Evolutionary conservation across 2,888 invertebrate genomes (phyloP).

Genomic region (Mallateleia sp.): DNA sequence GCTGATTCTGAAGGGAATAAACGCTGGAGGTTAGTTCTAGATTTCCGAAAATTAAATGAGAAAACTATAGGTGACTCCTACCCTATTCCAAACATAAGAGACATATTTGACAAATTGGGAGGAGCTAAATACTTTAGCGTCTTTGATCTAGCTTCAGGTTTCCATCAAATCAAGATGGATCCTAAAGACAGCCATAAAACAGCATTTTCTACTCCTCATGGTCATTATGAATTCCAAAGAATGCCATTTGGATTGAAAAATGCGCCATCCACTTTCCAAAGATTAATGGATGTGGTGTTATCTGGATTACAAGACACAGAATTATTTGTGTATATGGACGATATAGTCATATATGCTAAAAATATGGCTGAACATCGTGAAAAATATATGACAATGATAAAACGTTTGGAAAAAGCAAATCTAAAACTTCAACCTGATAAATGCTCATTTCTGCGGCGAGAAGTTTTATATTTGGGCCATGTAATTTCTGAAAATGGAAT

Average conservation of each 20-base stretch:
- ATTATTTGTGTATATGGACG: conserved; percentile 28
- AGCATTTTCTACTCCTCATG: background rate
- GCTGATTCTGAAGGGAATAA: conserved; percentile 15
- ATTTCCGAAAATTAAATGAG: conserved; percentile 26
- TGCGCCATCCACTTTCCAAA: background rate
- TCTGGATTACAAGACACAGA: conserved; percentile 1
- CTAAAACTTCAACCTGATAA: conserved; percentile 23
- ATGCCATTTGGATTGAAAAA: conserved; percentile 17
- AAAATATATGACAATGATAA: background rate
- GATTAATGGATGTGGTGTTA: conserved; percentile 18
- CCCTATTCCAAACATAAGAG: conserved; percentile 1
- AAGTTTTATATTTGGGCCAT: conserved; percentile 32
- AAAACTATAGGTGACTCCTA: conserved; percentile 10
- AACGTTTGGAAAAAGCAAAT: background rate
- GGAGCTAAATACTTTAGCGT: conserved; percentile 19
- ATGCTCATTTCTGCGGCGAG: conserved; percentile 15
- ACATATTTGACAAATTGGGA: background rate
- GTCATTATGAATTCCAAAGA: conserved; percentile 15
- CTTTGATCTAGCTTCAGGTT: conserved; percentile 6
- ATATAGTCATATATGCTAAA: conserved; percentile 13
- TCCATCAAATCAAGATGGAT: background rate
- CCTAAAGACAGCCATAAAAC: conserved; percentile 8
- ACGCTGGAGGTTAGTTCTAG: conserved; percentile 26
- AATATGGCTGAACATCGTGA: background rate
- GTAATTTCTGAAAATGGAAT: conserved; percentile 3